Base-by-base conservation (phyloP, 2,888 invertebrate genomes). In the Diarsia dahlii region DNA sequence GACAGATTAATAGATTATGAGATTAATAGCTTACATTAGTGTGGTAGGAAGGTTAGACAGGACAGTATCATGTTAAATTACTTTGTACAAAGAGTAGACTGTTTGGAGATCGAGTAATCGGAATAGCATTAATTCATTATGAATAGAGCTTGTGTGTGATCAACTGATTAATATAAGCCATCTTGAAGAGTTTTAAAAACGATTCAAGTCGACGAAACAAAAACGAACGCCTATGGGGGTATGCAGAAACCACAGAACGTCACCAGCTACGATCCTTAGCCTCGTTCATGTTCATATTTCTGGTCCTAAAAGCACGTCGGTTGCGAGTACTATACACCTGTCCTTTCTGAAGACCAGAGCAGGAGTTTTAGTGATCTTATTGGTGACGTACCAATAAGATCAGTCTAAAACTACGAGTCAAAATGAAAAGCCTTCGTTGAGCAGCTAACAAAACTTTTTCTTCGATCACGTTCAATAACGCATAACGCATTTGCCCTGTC, bases 11-110 rank as follows among this genome's bases (percentile, higher is more conserved):
- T 45, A 76, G 85, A 76, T 82, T 73, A 82, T 62, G 46, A 54
- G 80, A 81, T 82, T 84, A 80, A 82, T 81, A 63, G 66, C 84
- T 58, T 34, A 73, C 73, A 74, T 80, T 71, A 80, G 74, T 67
- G 28, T n/a, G 18, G 64, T 69, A 69, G 28, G 48, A 52, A 63
- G 69, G 60, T 74, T 64, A 9, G 39, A 70, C 67, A 74, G 71
- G 71, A 56, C 54, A 60, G 58, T 82, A 60, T 64, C n/a, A 68
- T 60, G 60, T 71, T 71, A 50, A 72, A 78, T 69, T 39, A 48
- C 71, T 60, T 58, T 34, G n/a, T 46, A 66, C 39, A 71, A 71
- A 45, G 56, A 80, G 48, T 15, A 65, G 68, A 13, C 39, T 45
- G 69, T 70, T 56, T 56, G 54, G 34, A 54, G 48, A 65, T 45